A percentile compares a stretch with the other conserved stretches of the same genome.
Evolutionary conservation across 2,113 vertebrate species (phyloP).

Genomic region (Mesoclemmys tuberculata): DNA sequence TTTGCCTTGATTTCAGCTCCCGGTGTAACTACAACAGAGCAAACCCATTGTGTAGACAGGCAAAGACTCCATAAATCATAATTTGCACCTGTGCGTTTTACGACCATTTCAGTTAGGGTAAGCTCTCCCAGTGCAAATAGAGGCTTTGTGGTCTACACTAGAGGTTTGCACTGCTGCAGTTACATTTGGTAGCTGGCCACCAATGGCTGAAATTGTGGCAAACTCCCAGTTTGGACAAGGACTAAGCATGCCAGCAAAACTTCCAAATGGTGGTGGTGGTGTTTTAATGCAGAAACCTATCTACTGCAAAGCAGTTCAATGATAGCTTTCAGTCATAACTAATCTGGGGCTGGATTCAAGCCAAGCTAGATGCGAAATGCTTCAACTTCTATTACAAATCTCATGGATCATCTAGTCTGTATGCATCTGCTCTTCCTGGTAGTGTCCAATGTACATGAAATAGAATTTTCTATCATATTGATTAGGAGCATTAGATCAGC

Average conservation of each 20-base stretch:
- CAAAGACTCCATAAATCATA: background rate
- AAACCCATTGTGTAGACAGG: background rate
- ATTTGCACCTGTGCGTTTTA: background rate
- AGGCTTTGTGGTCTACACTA: background rate
- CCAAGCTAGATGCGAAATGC: background rate
- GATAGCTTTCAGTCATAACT: background rate
- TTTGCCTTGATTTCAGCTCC: background rate
- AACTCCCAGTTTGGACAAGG: background rate
- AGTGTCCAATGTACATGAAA: background rate
- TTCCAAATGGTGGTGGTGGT: background rate
- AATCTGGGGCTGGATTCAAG: background rate
- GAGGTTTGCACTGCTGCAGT: background rate
- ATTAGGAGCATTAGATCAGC: background rate
- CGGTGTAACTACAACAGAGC: background rate
- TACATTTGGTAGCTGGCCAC: background rate
- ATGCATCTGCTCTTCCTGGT: background rate
- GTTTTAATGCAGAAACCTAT: background rate
- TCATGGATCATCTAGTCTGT: background rate
- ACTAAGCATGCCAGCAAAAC: background rate
- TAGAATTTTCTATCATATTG: background rate
- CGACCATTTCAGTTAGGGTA: background rate
- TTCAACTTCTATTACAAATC: background rate
- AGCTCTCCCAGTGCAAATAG: background rate
- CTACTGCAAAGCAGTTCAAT: background rate
- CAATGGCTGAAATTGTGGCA: background rate